Base-by-base conservation (phyloP, 2,797 vertebrate genomes). In the Diceros bicornis region DNA sequence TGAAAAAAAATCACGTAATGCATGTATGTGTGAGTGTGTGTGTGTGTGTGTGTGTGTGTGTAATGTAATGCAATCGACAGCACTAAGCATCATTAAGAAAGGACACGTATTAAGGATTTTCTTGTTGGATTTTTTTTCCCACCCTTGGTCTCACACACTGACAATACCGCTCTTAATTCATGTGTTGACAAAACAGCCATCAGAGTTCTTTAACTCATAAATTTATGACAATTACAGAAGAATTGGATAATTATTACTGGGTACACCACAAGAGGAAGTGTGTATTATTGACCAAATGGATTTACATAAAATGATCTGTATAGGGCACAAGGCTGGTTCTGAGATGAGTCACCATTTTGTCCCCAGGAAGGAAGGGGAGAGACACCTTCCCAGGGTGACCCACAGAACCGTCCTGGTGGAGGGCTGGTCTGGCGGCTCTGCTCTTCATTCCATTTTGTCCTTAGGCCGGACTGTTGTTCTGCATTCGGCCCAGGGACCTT, bases 11-110 rank as follows among this genome's bases (percentile, higher is more conserved):
- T 61, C 79, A 41, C 23, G 9, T n/a, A n/a, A 8, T 7, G 2
- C 47, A 20, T 6, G 17, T 6, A 0, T 14, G 29, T 4, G 7
- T 37, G 25, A 7, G 20, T 25, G 25, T 59, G n/a, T 47, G 11
- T 5, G 17, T 6, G 14, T n/a, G 47, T 21, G 47, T 41, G 75
- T 50, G 20, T 44, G 25, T n/a, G 23, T 57, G 41, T 34, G 3
- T 8, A 5, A 57, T 29, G 27, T 3, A 3, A 2, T 6, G 23
- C 6, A 13, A 9, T 37, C 0, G 0, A 14, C 44, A 69, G 62
- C 1, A 7, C 1, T 50, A 34, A 77, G 6, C 18, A 61, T 88
- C 57, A 1, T 18, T 25, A 68, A 66, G 21, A 61, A 91, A 85
- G 21, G 69, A 55, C 2, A 1, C 7, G 20, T 20, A 61, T 62